Conservation (phyloP, 2,797 vertebrate genomes). For the Philypnodon macrostomus region DNA sequence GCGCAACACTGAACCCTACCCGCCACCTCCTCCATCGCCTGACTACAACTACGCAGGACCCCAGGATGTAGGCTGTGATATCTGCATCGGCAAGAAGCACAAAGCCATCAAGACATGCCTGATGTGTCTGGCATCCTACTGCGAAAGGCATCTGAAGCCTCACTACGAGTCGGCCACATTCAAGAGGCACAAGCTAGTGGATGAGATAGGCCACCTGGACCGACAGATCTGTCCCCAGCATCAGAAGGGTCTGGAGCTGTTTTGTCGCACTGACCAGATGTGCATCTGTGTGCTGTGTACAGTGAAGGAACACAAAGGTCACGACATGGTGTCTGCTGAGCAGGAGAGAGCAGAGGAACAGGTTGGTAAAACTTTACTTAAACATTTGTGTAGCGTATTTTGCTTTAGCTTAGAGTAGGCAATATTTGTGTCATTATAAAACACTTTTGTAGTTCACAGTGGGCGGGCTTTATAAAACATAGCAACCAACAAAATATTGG, state of each 20-base stretch:
- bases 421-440: not conserved
- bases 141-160: conserved; percentile 93
- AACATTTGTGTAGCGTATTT: too few species aligned
- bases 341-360: conserved; percentile 90
- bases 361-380: conserved; percentile 26
- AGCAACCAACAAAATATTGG: too few species aligned
- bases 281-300: conserved; percentile 98
- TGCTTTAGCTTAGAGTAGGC: not conserved
- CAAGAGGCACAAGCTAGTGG: conserved; percentile 93
- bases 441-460: too few species aligned
- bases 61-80: conserved; percentile 92
- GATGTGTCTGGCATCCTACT: conserved; percentile 96
- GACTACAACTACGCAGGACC: conserved; percentile 81
- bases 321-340: conserved; percentile 94
- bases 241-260: conserved; percentile 97
- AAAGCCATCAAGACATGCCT: conserved; percentile 93
- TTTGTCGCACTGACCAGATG: conserved; percentile 95
- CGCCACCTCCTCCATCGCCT: conserved; percentile 74
- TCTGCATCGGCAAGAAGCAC: conserved; percentile 93
- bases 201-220: conserved; percentile 93
- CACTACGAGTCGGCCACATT: conserved; percentile 92
- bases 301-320: conserved; percentile 96
- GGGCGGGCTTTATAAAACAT: too few species aligned
- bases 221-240: conserved; percentile 94
- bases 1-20: conserved; percentile 59